Percentiles rank a stretch among this genome's conserved stretches.
Conservation (phyloP, 2,113 vertebrate species). For the Pterocles orientalis region DNA sequence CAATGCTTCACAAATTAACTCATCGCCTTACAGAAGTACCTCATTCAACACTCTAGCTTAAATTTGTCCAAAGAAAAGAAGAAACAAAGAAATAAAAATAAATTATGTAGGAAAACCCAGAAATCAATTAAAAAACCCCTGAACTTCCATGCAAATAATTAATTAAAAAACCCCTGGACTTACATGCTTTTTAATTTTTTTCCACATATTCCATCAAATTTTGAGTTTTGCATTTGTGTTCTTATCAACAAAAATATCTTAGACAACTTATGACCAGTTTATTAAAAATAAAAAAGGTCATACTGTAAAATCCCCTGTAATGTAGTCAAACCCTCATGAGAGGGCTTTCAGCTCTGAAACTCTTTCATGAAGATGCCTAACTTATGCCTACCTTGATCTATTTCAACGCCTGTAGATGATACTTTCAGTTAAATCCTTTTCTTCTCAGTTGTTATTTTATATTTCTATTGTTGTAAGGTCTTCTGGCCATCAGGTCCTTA, state of each 20-base stretch:
- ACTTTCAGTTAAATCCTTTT: background rate
- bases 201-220: background rate
- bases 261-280: background rate
- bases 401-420: background rate
- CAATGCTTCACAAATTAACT: background rate
- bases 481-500: background rate
- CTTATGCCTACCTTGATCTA: background rate
- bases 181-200: background rate
- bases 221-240: background rate
- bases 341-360: background rate
- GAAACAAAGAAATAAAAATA: rapidly evolving
- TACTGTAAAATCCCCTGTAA: background rate
- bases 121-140: background rate
- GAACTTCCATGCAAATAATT: background rate
- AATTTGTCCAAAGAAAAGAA: background rate
- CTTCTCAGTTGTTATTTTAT: background rate
- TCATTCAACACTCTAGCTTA: background rate
- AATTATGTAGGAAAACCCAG: background rate
- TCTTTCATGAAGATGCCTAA: background rate
- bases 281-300: background rate
- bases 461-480: background rate
- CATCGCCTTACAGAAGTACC: background rate
- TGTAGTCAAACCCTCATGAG: background rate
- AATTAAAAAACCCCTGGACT: background rate
- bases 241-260: background rate